Conservation (phyloP, 2,797 vertebrate genomes). For the Protosalanx chinensis region DNA sequence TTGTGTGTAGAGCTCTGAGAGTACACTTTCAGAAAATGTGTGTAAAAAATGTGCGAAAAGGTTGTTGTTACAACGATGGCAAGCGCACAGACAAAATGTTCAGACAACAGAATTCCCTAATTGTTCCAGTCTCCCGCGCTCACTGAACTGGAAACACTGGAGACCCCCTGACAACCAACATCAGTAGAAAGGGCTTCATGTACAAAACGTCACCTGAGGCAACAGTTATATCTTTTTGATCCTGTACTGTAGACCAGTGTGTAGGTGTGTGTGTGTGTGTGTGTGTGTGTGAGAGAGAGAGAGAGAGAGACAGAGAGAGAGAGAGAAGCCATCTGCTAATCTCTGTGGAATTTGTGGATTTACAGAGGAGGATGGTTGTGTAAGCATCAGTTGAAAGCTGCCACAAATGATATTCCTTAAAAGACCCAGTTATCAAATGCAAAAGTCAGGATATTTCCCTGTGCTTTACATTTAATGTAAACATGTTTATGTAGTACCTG, state of each 20-base stretch:
- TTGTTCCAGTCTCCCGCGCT: constrained; percentile 35
- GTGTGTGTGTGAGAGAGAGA: constrained; percentile 1
- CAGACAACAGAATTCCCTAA: constrained; percentile 24
- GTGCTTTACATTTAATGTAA: too few species aligned
- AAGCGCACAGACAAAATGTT: constrained; percentile 53
- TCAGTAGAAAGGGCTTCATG: constrained; percentile 32
- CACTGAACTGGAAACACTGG: constrained; percentile 28
- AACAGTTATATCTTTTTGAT: constrained; percentile 45
- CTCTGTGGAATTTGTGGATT: too few species aligned
- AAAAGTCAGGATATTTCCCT: too few species aligned
- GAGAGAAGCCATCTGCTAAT: too few species aligned
- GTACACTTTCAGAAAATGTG: too few species aligned
- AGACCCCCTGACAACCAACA: constrained; percentile 25
- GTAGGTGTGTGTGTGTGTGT: constrained; percentile 9
- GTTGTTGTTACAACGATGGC: constrained; percentile 60
- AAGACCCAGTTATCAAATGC: too few species aligned
- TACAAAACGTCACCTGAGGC: constrained; percentile 41
- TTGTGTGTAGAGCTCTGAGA: too few species aligned
- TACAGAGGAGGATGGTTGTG: too few species aligned
- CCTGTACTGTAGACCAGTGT: constrained; percentile 4
- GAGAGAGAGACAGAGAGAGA: too few species aligned
- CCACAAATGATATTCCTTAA: too few species aligned
- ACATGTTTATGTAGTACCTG: too few species aligned
- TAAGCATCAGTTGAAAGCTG: too few species aligned
- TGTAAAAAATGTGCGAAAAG: neutral